These are phyloP conservation scores for Acanthochromis polyacanthus DNA, from an alignment of 2,113 vertebrate species.

Conservation along the genomic window DNA sequence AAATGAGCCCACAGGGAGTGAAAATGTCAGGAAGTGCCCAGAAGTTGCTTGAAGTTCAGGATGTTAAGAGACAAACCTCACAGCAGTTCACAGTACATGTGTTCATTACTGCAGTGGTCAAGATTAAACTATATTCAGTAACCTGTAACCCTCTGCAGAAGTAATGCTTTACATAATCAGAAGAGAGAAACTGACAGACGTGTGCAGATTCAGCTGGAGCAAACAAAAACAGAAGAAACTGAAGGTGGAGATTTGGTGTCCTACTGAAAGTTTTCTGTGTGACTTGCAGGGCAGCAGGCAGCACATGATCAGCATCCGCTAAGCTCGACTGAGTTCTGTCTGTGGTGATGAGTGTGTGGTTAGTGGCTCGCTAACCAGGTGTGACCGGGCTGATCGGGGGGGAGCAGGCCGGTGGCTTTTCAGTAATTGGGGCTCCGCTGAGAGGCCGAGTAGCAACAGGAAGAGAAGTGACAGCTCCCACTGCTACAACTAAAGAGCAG, in stretches of 20 bases:
- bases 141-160: too few relatives aligned
- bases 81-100: too few relatives aligned
- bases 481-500: constrained; percentile 30
- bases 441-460: constrained; percentile 64
- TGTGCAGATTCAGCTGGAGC: too few relatives aligned
- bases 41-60: too few relatives aligned
- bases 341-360: constrained; percentile 31
- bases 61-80: too few relatives aligned
- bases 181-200: too few relatives aligned
- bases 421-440: constrained; percentile 73
- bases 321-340: constrained; percentile 43
- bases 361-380: constrained; percentile 56
- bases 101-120: too few relatives aligned
- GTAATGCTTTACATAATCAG: too few relatives aligned
- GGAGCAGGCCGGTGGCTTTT: constrained; percentile 15
- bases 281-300: constrained; percentile 33
- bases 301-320: constrained; percentile 40
- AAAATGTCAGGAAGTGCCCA: too few relatives aligned
- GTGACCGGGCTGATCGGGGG: constrained; percentile 47
- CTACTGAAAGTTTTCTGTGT: not conserved
- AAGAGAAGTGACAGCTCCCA: constrained; percentile 72
- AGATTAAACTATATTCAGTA: too few relatives aligned
- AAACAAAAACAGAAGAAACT: not conserved
- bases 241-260: not conserved
- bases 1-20: too few relatives aligned